These are phyloP conservation scores for Benitochromis conjunctus DNA, from an alignment of 2,113 vertebrate genomes.

Conservation along the genomic window DNA sequence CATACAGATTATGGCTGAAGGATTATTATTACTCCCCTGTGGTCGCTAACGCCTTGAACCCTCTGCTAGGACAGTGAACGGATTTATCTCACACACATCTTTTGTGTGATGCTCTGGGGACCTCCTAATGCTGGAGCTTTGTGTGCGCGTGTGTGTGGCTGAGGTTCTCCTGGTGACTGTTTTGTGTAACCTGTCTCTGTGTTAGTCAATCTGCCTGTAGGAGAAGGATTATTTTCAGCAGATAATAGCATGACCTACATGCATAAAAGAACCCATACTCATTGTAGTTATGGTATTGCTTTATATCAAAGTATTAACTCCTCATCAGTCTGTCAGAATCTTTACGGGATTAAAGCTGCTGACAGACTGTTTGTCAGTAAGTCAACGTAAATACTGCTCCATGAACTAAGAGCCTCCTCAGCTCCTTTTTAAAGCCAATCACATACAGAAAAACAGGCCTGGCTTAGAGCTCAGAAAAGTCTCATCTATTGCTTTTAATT, in stretches of 20 bases:
- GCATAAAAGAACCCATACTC: background rate
- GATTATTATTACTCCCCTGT: background rate
- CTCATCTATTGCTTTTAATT: background rate
- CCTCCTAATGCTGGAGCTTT: background rate
- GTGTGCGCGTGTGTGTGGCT: background rate
- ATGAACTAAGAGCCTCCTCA: background rate
- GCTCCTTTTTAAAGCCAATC: background rate
- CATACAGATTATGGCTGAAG: background rate
- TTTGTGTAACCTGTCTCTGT: background rate
- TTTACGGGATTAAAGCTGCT: background rate
- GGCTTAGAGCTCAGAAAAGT: background rate
- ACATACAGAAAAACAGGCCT: background rate
- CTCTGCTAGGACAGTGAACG: background rate
- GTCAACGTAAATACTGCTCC: background rate
- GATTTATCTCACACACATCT: background rate
- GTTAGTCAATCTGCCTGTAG: background rate
- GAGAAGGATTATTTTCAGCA: background rate
- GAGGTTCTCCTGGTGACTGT: background rate
- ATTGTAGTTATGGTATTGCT: background rate
- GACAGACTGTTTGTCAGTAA: background rate
- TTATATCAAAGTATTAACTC: background rate
- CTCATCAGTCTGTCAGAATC: background rate
- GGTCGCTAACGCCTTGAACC: background rate
- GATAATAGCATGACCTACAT: background rate
- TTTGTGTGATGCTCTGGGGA: background rate